phyloP scores from a whole-genome alignment of 1,140 invertebrate species.

The Reticulitermes speratus region DNA sequence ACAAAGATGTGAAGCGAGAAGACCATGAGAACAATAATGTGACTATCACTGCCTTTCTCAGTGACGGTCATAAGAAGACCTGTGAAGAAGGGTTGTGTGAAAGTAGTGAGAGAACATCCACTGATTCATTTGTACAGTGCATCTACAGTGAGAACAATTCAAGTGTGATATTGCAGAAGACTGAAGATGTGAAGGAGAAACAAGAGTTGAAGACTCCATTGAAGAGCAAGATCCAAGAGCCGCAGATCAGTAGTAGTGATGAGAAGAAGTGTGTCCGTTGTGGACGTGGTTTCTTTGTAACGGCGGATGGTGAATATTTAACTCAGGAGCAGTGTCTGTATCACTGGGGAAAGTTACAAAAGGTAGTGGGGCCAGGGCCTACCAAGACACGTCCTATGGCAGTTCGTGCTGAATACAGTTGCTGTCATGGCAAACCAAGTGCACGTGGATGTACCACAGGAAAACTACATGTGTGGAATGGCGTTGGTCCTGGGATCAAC shows the following conservation, averaged over 20 bases:
- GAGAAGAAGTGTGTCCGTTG: conserved; percentile 72
- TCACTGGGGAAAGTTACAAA: conserved; percentile 73
- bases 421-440: conserved; percentile 48
- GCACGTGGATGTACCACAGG: conserved; percentile 61
- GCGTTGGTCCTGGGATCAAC: conserved; percentile 63
- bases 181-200: background rate
- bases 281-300: conserved; percentile 64
- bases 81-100: conserved; percentile 27
- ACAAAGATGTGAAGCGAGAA: conserved; percentile 37
- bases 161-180: background rate
- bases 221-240: background rate
- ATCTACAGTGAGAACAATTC: background rate
- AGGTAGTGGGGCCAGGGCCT: conserved; percentile 41
- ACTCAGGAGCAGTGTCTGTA: conserved; percentile 69
- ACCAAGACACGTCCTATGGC: conserved; percentile 26
- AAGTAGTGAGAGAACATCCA: conserved; percentile 12
- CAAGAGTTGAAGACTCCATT: background rate
- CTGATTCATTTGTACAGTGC: conserved; percentile 43
- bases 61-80: background rate
- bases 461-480: conserved; percentile 74
- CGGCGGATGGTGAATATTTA: conserved; percentile 63
- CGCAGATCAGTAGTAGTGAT: conserved; percentile 35
- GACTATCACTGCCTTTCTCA: background rate
- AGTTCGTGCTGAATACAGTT: conserved; percentile 45
- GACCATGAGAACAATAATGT: conserved; percentile 5